Base-by-base conservation (phyloP, 2,888 invertebrate genomes). In the Temnothorax unifasciatus region DNA sequence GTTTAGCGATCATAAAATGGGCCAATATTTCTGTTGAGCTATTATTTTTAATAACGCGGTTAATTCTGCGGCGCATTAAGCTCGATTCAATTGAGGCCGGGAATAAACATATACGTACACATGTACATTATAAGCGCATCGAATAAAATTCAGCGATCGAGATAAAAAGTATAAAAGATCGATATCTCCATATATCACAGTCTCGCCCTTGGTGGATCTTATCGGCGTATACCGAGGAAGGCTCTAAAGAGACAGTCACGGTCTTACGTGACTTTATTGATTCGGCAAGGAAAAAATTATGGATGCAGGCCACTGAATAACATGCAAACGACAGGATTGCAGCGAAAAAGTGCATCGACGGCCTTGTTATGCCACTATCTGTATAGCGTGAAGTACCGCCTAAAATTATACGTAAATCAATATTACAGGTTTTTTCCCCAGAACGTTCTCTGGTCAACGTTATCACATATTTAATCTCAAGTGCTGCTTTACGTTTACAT, bases 341-440 rank as follows among this genome's bases (percentile, higher is more conserved):
- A 61, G 47, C 47, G 73, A 73, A 73, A 73, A 71, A 79, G 59
- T 52, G n/a, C 41, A 57, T 61, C 38, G 59, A 13, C 73, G 59
- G 47, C 79, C 79, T 81, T 81, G 73, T 81, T 59, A 81, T 13
- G 13, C 3, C 34, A 59, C 59, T 81, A 13, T 73, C 79, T 50
- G 50, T 71, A 50, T 21, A 44, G 59, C 57, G 47, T 47, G 29
- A 61, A 73, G 73, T 59, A 18, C 47, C 47, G 38, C 59, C 79
- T 81, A 81, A 81, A 81, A 81, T 81, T 81, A 81, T 21, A 59
- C 73, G 38, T 25, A 18, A 81, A 73, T 81, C 73, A 61, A 81
- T 73, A 81, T 81, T 25, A 57, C 21, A 29, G 34, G 47, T 50
- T 73, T 41, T 41, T 34, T 50, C 38, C 18, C n/a, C 21, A 6